Base-by-base conservation (phyloP, 2,797 vertebrate species). In the Astyanax mexicanus region DNA sequence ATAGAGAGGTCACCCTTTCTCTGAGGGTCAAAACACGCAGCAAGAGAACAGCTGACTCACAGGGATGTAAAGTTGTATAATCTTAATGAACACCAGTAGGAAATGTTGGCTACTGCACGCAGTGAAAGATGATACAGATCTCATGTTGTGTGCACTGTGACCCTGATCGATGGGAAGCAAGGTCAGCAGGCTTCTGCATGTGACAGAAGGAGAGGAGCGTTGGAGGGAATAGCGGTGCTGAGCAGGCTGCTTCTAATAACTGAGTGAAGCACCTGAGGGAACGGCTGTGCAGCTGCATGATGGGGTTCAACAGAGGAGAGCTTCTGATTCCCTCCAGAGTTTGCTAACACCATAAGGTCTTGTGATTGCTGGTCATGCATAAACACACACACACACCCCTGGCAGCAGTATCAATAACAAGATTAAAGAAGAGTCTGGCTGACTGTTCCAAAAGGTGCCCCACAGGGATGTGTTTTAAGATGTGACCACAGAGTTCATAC, bases 61-160 rank as follows among this genome's bases (percentile, higher is more conserved):
- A 19, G 7, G 32, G 8, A 35, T 15, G 38, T 13, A 60, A 21
- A 49, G 69, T 13, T 29, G 32, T 25, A 54, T 60, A 38, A 62
- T 40, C 44, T 2, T 32, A 70, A 35, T n/a, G 40, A 78, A 68
- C 51, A 69, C 55, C 62, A 38, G 67, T 62, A 62, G 72, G 74
- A 69, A 77, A 35, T 23, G 27, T n/a, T 35, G 74, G 60, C 19
- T 15, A 23, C 19, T 69, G 32, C 68, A 82, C 55, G 73, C 84
- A 86, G 40, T 3, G 0, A 84, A 88, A 89, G 69, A 61, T 79
- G 80, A 86, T 84, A 81, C 37, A 58, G 52, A 86, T 61, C 78
- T 78, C 72, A 83, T 58, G 42, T 15, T 3, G 29, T 61, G 67
- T 83, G 84, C 84, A 88, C 83, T 45, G 45, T 67, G 77, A 86